Conservation (phyloP, 2,888 invertebrate species). For the Cheilosia soror region DNA sequence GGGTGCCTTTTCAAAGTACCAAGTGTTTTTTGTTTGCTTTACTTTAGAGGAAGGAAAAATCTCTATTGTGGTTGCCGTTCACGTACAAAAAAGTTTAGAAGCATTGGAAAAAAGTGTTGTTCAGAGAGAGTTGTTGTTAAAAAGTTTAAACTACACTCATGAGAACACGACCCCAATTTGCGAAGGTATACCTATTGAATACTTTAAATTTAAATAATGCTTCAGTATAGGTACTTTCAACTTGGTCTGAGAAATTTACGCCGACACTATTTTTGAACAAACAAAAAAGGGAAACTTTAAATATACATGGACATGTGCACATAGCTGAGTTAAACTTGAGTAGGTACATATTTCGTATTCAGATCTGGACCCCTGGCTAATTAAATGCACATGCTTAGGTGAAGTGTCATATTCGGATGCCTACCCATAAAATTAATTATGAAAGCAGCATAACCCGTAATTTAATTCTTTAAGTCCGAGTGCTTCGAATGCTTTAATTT, state of each 20-base stretch:
- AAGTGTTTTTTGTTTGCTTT: conserved; percentile 1
- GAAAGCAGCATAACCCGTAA: too few relatives aligned
- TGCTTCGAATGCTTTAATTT: too few relatives aligned
- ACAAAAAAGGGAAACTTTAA: too few relatives aligned
- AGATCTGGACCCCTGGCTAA: too few relatives aligned
- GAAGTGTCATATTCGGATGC: too few relatives aligned
- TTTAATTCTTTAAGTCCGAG: too few relatives aligned
- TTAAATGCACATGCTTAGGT: too few relatives aligned
- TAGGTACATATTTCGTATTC: too few relatives aligned
- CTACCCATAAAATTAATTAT: too few relatives aligned
- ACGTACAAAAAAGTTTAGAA: conserved; percentile 26
- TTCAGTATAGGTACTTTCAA: background rate
- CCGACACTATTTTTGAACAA: too few relatives aligned
- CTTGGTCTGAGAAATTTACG: background rate
- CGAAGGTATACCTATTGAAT: background rate
- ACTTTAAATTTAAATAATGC: conserved; percentile 5
- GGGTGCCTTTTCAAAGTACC: background rate
- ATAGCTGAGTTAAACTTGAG: too few relatives aligned
- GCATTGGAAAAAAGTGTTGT: background rate
- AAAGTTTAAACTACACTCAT: conserved; percentile 16
- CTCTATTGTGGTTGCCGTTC: conserved; percentile 12
- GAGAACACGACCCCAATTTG: conserved; percentile 14
- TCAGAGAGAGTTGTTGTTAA: conserved; percentile 11
- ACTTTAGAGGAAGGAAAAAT: background rate
- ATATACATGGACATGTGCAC: too few relatives aligned